phyloP scores from a whole-genome alignment of 2,113 vertebrate genomes.

The Plotosus lineatus region DNA sequence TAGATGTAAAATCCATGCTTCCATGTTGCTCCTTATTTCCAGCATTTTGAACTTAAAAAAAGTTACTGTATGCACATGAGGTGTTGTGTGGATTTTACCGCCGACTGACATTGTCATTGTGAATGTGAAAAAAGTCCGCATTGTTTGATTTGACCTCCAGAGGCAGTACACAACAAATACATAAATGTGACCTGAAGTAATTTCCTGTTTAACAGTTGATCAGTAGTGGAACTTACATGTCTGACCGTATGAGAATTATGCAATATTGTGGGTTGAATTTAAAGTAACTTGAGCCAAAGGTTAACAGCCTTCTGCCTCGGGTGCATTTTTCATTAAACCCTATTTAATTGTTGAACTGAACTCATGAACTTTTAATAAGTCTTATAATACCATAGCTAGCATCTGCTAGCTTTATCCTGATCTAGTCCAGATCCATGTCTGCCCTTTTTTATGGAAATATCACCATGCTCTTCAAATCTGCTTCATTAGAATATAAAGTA shows the following conservation, averaged over 20 bases:
- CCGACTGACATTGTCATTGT: not conserved
- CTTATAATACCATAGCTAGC: not conserved
- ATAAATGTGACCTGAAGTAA: not conserved
- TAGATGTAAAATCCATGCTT: too few relatives aligned
- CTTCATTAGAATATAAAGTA: slow-evolving; percentile 10
- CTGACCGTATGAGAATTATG: not conserved
- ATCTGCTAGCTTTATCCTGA: not conserved
- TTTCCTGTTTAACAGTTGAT: not conserved
- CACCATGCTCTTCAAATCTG: not conserved
- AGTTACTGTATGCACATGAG: not conserved
- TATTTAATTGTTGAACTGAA: not conserved
- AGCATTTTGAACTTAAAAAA: not conserved
- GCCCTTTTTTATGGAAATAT: not conserved
- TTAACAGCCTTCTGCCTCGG: not conserved
- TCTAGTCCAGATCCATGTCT: not conserved
- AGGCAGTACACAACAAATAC: not conserved
- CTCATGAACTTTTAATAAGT: not conserved
- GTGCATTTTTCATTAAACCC: slow-evolving; percentile 14
- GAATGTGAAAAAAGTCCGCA: too few relatives aligned
- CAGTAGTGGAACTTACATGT: not conserved
- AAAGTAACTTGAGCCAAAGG: not conserved
- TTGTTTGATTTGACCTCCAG: not conserved
- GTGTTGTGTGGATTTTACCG: not conserved
- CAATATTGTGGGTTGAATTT: not conserved
- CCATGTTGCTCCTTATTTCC: not conserved